Conservation (phyloP, 2,797 vertebrate species). For the Syngnathus acus region DNA sequence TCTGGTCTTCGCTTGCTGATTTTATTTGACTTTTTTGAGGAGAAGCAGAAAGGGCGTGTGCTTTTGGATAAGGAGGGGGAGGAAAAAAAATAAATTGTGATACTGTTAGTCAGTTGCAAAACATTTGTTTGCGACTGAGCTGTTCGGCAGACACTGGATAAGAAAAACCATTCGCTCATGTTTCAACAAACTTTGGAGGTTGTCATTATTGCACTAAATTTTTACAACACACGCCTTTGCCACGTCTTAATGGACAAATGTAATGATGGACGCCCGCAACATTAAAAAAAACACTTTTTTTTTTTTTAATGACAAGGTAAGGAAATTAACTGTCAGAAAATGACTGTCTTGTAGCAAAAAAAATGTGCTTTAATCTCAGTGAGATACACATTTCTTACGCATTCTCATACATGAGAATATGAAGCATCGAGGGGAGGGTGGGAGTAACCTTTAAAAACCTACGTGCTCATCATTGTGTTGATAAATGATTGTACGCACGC, state of each 20-base stretch:
- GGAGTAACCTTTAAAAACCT: slow-evolving; percentile 74
- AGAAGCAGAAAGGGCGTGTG: slow-evolving; percentile 66
- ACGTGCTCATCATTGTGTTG: slow-evolving; percentile 98
- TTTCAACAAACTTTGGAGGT: slow-evolving; percentile 87
- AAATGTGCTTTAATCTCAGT: slow-evolving; percentile 99
- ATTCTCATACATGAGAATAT: slow-evolving; percentile 99
- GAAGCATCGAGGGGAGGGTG: slow-evolving; percentile 75
- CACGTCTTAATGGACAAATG: slow-evolving; percentile 93
- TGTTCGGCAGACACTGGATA: slow-evolving; percentile 73
- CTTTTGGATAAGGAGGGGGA: slow-evolving; percentile 56
- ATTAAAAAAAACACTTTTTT: slow-evolving; percentile 56
- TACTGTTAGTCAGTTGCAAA: slow-evolving; percentile 67
- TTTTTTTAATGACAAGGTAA: slow-evolving; percentile 84
- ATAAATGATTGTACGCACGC: slow-evolving; percentile 96
- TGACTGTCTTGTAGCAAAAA: slow-evolving; percentile 99
- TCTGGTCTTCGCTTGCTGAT: slow-evolving; percentile 76
- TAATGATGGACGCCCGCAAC: slow-evolving; percentile 80
- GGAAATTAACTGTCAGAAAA: slow-evolving; percentile 79
- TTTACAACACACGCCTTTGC: slow-evolving; percentile 90
- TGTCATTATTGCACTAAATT: slow-evolving; percentile 98
- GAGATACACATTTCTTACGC: slow-evolving; percentile 98
- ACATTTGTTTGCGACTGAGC: slow-evolving; percentile 70
- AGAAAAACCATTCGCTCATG: slow-evolving; percentile 54
- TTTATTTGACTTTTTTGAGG: slow-evolving; percentile 53
- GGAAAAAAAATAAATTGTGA: slow-evolving; percentile 61